Evolutionary conservation across 2,797 vertebrate species (phyloP), one percentile per base, ranked within the genome.

Genomic region (Apodemus agrarius): DNA sequence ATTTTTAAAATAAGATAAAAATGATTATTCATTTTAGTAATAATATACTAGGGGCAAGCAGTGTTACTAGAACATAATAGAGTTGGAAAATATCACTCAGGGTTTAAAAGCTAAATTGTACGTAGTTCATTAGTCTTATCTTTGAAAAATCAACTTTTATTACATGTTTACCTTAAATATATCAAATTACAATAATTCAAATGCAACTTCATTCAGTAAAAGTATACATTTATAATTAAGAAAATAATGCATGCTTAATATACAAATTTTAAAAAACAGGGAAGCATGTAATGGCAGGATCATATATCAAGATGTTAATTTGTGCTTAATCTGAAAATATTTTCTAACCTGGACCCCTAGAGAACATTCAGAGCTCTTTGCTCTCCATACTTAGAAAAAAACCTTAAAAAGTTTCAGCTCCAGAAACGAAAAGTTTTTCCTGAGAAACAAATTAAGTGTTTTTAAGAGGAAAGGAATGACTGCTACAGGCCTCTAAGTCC

Each of bases 231-330:
- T 6, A 37, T 84, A 89, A 94, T 46, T 92, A 95, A 87, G n/a
- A 91, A 94, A 97, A 93, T 86, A 93, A 90, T 92, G 24, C 2
- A 34, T 59, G 1, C 52, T 74, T 92, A 78, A 40, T 75, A 9
- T 74, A 67, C 2, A 78, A 63, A 82, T 91, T 75, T 91, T 13
- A 80, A 40, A 83, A 96, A 91, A 85, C 26, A 88, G 22, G 81
- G 82, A 91, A 78, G 59, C 40, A 37, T 57, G 57, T 22, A 40
- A 43, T 65, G 9, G 21, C 34, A 52, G 34, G 10, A 54, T 92
- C 10, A 74, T 24, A 63, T 63, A 80, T 61, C 76, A 94, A 96
- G 40, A 59, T 67, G 8, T 29, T 92, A 90, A 75, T n/a, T 74
- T 86, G 19, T 74, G 37, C 52, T 91, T 93, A 37, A 52, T 59